phyloP scores from a whole-genome alignment of 2,797 vertebrate genomes.

The Pristis pectinata region DNA sequence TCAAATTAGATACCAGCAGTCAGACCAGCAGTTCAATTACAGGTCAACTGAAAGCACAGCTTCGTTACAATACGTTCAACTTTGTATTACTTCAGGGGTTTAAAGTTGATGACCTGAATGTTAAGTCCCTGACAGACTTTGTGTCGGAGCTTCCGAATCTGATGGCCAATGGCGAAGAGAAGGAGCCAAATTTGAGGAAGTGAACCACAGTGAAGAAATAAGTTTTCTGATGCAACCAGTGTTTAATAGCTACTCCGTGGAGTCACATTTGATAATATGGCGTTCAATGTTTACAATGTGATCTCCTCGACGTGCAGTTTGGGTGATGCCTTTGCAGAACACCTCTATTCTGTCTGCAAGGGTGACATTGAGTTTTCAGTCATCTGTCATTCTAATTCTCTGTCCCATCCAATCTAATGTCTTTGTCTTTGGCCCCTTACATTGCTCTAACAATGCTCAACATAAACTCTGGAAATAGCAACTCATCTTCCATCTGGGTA shows the following conservation, averaged over 20 bases:
- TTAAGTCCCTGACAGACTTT: background rate
- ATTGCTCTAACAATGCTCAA: no score
- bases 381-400: no score
- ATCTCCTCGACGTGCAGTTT: no score
- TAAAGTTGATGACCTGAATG: background rate
- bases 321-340: no score
- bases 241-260: background rate
- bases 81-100: conserved; percentile 2
- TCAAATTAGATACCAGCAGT: conserved; percentile 46
- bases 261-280: background rate
- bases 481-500: no score
- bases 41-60: conserved; percentile 37
- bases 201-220: background rate
- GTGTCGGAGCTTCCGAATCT: background rate
- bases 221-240: background rate
- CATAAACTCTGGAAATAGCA: no score
- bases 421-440: no score
- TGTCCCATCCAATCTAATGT: no score
- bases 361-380: no score
- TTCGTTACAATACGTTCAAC: background rate
- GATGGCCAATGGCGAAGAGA: background rate
- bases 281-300: no score
- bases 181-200: background rate
- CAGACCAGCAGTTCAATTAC: conserved; percentile 51
- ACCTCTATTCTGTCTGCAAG: no score